These are phyloP conservation scores for Lithophane socia DNA, from an alignment of 2,888 invertebrate species.

Conservation along the genomic window DNA sequence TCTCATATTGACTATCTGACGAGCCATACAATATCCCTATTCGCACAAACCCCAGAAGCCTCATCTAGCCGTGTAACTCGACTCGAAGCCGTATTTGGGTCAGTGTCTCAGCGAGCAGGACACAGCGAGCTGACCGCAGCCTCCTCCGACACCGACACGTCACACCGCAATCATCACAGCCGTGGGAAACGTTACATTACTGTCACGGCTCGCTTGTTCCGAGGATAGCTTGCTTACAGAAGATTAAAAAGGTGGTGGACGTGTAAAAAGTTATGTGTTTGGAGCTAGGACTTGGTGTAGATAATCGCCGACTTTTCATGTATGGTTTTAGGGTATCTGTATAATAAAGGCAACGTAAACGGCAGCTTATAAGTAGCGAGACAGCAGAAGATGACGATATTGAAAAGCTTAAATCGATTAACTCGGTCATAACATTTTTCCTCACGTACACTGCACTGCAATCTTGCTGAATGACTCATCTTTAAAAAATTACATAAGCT, in stretches of 20 bases:
- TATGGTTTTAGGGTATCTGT: background rate
- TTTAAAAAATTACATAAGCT: background rate
- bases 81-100: conserved; percentile 63
- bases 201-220: conserved; percentile 45
- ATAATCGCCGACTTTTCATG: no score
- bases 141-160: conserved; percentile 22
- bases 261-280: background rate
- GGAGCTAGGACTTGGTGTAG: no score
- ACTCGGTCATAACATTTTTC: background rate
- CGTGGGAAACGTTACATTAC: conserved; percentile 57
- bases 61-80: conserved; percentile 4
- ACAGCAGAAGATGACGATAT: background rate
- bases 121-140: conserved; percentile 60
- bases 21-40: background rate
- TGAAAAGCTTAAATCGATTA: background rate
- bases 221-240: background rate
- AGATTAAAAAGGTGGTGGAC: background rate
- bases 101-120: conserved; percentile 65
- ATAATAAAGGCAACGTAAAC: background rate
- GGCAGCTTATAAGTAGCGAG: background rate
- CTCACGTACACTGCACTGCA: background rate
- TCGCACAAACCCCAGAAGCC: background rate
- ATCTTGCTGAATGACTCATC: background rate
- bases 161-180: conserved; percentile 43
- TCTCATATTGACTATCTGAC: background rate